A percentile compares a stretch with the other conserved stretches of the same genome.
phyloP scores from a whole-genome alignment of 2,888 invertebrate genomes.

The Allygus modestus region DNA sequence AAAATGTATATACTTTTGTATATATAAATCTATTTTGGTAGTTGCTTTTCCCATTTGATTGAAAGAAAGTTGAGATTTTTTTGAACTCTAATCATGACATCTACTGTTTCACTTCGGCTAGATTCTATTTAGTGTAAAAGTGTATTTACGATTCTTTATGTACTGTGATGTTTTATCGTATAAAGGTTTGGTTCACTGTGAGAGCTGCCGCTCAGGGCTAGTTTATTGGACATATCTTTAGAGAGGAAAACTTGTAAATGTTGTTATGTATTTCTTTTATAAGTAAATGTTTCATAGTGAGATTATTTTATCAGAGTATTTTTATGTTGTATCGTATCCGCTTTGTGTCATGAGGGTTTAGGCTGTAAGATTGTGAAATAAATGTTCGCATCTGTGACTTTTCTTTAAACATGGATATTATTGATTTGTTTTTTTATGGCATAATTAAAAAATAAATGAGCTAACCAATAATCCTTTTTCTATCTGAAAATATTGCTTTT shows the following conservation, averaged over 20 bases:
- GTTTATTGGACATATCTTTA: conserved; percentile 34
- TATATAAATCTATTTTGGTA: conserved; percentile 40
- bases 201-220: background rate
- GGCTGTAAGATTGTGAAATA: conserved; percentile 30
- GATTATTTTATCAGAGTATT: conserved; percentile 52
- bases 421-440: background rate
- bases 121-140: conserved; percentile 3
- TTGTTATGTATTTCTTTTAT: conserved; percentile 10
- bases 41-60: conserved; percentile 20
- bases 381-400: background rate
- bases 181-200: background rate
- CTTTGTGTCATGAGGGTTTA: conserved; percentile 35
- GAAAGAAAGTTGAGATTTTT: background rate
- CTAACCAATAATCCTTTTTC: background rate
- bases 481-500: background rate
- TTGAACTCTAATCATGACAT: conserved; percentile 28
- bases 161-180: conserved; percentile 36
- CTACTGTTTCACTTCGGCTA: background rate
- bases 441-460: background rate
- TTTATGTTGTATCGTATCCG: background rate
- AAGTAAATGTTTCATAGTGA: conserved; percentile 44
- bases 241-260: conserved; percentile 42
- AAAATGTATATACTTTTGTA: conserved; percentile 33
- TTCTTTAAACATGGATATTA: background rate
- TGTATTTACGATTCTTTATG: conserved; percentile 43